Base-by-base conservation (phyloP, 2,113 vertebrate genomes). In the Lophius piscatorius region DNA sequence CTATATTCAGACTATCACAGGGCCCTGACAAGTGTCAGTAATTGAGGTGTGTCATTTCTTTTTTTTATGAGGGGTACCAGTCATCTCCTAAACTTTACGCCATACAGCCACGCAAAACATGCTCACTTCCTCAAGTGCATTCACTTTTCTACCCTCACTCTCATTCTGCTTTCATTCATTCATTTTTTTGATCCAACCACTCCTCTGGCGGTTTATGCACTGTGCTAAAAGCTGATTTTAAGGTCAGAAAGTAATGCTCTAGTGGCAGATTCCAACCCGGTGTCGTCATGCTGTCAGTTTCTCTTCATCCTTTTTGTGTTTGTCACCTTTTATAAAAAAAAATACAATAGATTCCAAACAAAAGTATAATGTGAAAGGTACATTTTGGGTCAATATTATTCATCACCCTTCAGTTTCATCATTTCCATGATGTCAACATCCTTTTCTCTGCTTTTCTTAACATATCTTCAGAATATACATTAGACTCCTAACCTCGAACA, bases 21-120 rank as follows among this genome's bases (percentile, higher is more conserved):
- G 48, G 34, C 42, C 23, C 47, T 63, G 41, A 73, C 82, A 80
- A 77, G 63, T 74, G 74, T 70, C 41, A 60, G 70, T 87, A 88
- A 90, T 84, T 87, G 72, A 89, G 75, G 74, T 80, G 41, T 84
- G 44, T 54, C 42, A 58, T 39, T 33, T 14, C 18, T 64, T 78
- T 41, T 21, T 75, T 54, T 36, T 24, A 21, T 31, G 35, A 64
- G 46, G 70, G 47, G 6, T 47, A 65, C 56, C 49, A 47, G 55
- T 82, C 26, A 28, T 40, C 14, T 51, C 65, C 28, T 62, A 44
- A 45, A 35, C 29, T 34, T 34, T 36, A 36, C 22, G 21, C 44
- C 42, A 26, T 21, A 51, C 28, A 48, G 29, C 23, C 20, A 31
- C 40, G 41, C 45, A 44, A 40, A 52, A 46, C 34, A 42, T 9